Percentiles rank a stretch among this genome's conserved stretches.
Evolutionary conservation across 2,888 invertebrate genomes (phyloP).

Genomic region (Dilophus febrilis): DNA sequence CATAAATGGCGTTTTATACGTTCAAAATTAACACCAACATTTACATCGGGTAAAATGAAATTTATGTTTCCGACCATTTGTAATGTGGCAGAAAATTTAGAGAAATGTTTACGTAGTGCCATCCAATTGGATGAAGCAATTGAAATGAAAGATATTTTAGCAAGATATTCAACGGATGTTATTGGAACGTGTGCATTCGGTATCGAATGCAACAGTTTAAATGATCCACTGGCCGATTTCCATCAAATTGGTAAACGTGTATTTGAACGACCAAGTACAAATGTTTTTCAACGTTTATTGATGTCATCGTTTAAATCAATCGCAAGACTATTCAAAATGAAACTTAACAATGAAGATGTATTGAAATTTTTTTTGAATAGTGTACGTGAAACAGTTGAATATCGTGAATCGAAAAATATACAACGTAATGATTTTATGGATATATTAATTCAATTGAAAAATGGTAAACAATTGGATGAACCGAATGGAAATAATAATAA

Average conservation of each 20-base stretch:
- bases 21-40: constrained; percentile 17
- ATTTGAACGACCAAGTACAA: constrained; percentile 13
- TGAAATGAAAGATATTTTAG: constrained; percentile 29
- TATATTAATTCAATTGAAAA: constrained; percentile 1
- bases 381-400: not conserved
- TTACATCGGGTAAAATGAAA: constrained; percentile 15
- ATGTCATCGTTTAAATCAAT: not conserved
- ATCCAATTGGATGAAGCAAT: constrained; percentile 9
- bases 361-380: constrained; percentile 14
- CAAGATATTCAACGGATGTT: constrained; percentile 33
- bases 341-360: constrained; percentile 5
- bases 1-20: constrained; percentile 31
- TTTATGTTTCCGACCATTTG: constrained; percentile 4
- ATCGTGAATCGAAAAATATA: constrained; percentile 6
- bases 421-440: constrained; percentile 17
- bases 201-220: constrained; percentile 26
- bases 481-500: not conserved
- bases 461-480: not conserved
- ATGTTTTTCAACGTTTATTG: constrained; percentile 5
- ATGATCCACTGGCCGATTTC: constrained; percentile 25
- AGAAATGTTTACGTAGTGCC: constrained; percentile 11
- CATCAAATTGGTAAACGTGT: constrained; percentile 15
- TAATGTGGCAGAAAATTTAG: not conserved
- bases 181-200: constrained; percentile 34
- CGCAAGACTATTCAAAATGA: not conserved